Percentiles rank a stretch among this genome's conserved stretches.
phyloP scores from a whole-genome alignment of 2,797 vertebrate species.

The Cirrhinus mrigala region DNA sequence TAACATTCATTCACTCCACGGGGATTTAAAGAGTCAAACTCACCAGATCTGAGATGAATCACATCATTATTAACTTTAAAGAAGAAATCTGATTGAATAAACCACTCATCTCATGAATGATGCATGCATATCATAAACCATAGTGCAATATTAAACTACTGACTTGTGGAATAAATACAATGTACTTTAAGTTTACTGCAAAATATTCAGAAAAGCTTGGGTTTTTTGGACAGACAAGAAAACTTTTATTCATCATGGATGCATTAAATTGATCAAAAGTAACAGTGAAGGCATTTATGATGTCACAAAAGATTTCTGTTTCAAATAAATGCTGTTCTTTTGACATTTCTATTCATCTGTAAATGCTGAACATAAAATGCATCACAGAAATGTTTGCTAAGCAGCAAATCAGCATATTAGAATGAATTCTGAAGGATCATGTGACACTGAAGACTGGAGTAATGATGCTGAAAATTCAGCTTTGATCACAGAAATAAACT shows the following conservation, averaged over 20 bases:
- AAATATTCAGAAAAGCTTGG: neutral
- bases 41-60: conserved; percentile 2
- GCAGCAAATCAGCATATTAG: neutral
- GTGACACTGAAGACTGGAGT: conserved; percentile 14
- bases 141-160: neutral
- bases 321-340: too few relatives aligned
- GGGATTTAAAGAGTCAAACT: neutral
- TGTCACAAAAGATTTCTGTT: neutral
- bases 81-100: neutral
- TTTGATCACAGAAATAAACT: neutral
- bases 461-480: neutral
- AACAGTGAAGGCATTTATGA: neutral
- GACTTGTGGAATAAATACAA: neutral
- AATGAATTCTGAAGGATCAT: neutral
- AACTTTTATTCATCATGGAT: neutral
- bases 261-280: neutral
- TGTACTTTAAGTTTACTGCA: neutral
- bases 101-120: neutral
- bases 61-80: neutral
- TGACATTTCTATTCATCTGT: too few relatives aligned
- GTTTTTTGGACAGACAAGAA: neutral
- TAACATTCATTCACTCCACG: neutral
- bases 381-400: neutral
- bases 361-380: neutral
- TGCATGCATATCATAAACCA: neutral